Conservation (phyloP, 2,113 vertebrate species). For the Crotalus tigris region DNA sequence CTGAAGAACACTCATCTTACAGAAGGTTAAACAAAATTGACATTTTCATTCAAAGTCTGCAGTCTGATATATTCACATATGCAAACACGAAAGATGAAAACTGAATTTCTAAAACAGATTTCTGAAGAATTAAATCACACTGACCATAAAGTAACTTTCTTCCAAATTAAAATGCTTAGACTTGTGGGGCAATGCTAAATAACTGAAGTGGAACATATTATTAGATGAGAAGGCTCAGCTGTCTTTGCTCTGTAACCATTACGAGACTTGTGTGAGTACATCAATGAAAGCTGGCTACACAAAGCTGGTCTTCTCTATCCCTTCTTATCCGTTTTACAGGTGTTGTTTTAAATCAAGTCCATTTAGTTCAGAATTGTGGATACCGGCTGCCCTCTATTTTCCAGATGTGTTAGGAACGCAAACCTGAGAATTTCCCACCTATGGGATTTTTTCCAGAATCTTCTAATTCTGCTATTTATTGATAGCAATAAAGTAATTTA, state of each 20-base stretch:
- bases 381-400: neutral
- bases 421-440: neutral
- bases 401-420: neutral
- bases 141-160: neutral
- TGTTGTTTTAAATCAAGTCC: neutral
- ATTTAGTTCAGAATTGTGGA: neutral
- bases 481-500: neutral
- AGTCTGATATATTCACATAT: neutral
- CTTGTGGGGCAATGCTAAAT: neutral
- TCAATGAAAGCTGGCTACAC: neutral
- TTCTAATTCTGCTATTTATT: neutral
- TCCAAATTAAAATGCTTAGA: neutral
- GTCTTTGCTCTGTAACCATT: neutral
- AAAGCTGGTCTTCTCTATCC: neutral
- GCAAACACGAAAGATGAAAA: neutral
- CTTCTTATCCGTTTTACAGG: neutral
- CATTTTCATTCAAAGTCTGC: neutral
- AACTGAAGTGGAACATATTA: neutral
- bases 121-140: neutral
- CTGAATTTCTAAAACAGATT: neutral
- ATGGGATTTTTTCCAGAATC: neutral
- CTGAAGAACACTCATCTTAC: neutral
- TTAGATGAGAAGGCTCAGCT: neutral
- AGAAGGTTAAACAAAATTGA: neutral
- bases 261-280: neutral